Conservation (phyloP, 2,888 invertebrate genomes). For the Eilema caniola region DNA sequence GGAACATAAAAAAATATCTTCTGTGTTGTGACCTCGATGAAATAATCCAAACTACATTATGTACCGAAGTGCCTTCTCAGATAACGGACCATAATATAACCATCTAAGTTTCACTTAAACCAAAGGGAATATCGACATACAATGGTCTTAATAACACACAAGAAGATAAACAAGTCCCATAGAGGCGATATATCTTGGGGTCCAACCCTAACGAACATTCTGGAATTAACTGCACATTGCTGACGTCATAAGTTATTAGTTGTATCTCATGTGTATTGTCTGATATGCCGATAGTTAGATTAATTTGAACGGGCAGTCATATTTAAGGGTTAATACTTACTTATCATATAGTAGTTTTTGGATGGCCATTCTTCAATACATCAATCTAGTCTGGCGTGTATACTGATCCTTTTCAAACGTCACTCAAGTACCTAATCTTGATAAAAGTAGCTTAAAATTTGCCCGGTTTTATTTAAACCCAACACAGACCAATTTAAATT, state of each 20-base stretch:
- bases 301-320: conserved; percentile 55
- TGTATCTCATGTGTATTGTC: conserved; percentile 64
- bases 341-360: no score
- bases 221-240: conserved; percentile 59
- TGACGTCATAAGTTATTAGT: conserved; percentile 71
- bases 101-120: conserved; percentile 56
- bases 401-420: no score
- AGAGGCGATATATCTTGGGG: conserved; percentile 74
- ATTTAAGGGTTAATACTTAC: conserved; percentile 26
- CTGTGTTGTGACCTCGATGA: neutral
- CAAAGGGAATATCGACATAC: conserved; percentile 62
- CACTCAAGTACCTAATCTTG: no score
- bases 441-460: no score
- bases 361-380: no score
- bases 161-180: conserved; percentile 75
- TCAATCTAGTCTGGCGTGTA: no score
- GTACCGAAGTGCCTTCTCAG: conserved; percentile 31
- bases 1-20: neutral
- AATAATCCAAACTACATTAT: conserved; percentile 26
- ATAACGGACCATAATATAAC: conserved; percentile 26
- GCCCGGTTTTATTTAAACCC: no score
- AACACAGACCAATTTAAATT: no score
- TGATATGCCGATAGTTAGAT: conserved; percentile 68
- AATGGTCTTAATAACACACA: conserved; percentile 67
- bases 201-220: conserved; percentile 57